Evolutionary conservation across 2,888 invertebrate species (phyloP).

Genomic region (Hylaea fasciaria): DNA sequence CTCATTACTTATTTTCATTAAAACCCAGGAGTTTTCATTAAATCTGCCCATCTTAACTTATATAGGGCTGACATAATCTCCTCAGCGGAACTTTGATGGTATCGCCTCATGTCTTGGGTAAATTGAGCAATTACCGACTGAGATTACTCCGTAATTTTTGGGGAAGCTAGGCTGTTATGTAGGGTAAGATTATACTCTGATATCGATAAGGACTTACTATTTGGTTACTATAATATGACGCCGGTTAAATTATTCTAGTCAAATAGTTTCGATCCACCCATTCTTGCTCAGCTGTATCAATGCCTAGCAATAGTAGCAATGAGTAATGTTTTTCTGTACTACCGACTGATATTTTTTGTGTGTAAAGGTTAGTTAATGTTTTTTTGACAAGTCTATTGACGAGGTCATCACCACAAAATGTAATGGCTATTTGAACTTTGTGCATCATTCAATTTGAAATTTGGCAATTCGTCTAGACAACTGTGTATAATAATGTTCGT

Average conservation of each 20-base stretch:
- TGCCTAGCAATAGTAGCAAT: no score
- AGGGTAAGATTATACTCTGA: slow-evolving; percentile 28
- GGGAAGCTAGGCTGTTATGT: slow-evolving; percentile 69
- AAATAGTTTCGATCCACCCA: no score
- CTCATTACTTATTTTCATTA: slow-evolving; percentile 14
- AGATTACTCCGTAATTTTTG: slow-evolving; percentile 73
- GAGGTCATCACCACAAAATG: background rate
- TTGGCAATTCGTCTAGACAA: slow-evolving; percentile 57
- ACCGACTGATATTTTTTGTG: no score
- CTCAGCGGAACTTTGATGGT: slow-evolving; percentile 64
- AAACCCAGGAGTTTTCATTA: slow-evolving; percentile 50
- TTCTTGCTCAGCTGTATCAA: no score
- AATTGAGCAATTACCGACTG: slow-evolving; percentile 78
- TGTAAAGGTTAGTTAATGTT: no score
- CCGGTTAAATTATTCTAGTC: no score
- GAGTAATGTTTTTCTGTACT: no score
- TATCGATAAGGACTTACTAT: background rate
- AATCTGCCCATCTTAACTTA: slow-evolving; percentile 46
- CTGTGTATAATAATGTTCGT: slow-evolving; percentile 48
- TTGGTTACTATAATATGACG: no score
- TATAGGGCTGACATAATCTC: slow-evolving; percentile 55
- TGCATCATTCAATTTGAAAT: slow-evolving; percentile 41
- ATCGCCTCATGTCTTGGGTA: slow-evolving; percentile 69
- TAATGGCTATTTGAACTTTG: slow-evolving; percentile 36
- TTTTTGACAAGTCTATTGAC: no score